phyloP scores from a whole-genome alignment of 1,140 invertebrate species.

The Eurosta solidaginis region DNA sequence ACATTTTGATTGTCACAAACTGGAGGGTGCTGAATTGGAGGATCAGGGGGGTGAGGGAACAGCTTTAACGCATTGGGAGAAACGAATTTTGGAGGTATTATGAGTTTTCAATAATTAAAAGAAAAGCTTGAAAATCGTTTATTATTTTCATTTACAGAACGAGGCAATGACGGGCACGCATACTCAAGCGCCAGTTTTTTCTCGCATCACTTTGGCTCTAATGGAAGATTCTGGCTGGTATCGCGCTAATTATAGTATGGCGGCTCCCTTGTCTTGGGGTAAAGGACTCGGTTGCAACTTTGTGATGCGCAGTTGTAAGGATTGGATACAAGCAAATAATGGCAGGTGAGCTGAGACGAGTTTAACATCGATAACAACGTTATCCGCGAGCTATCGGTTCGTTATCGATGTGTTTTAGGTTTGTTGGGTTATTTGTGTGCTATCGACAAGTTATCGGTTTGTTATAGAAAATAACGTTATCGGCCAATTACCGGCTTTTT shows the following conservation, averaged over 20 bases:
- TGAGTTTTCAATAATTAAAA: neutral
- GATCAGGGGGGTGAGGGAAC: conserved; percentile 98
- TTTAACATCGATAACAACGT: neutral
- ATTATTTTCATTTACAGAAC: conserved; percentile 70
- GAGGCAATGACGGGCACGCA: conserved; percentile 99
- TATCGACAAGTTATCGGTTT: no score
- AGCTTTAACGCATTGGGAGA: conserved; percentile 97
- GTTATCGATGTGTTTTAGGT: no score
- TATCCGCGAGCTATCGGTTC: no score
- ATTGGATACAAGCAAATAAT: conserved; percentile 82
- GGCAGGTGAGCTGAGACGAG: conserved; percentile 42
- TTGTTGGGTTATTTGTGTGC: neutral
- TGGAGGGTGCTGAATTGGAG: conserved; percentile 97
- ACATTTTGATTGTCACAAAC: conserved; percentile 87
- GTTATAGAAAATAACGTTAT: no score
- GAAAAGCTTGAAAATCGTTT: neutral
- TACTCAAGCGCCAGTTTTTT: conserved; percentile 98
- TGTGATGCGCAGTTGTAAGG: conserved; percentile 91
- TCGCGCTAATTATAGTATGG: conserved; percentile 85
- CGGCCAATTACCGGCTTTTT: no score
- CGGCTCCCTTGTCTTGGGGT: conserved; percentile 89
- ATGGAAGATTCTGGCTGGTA: conserved; percentile 99
- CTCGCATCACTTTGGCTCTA: conserved; percentile 91
- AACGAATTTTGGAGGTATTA: conserved; percentile 95
- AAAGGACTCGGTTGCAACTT: conserved; percentile 90